Evolutionary conservation across 2,113 vertebrate genomes (phyloP).

Genomic region (Megalops atlanticus): DNA sequence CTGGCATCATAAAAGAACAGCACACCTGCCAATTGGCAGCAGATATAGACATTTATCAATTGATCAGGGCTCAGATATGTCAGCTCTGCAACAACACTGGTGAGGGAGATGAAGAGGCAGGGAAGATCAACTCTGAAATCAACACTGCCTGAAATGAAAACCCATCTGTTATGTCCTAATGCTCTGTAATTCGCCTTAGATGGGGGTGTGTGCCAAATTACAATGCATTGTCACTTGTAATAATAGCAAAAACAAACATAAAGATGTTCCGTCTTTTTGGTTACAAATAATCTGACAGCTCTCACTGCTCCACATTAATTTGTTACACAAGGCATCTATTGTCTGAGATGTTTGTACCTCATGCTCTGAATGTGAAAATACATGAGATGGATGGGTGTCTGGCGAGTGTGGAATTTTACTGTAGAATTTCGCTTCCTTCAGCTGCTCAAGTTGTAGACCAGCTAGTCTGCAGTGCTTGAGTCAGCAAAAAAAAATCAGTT

Average conservation of each 20-base stretch:
- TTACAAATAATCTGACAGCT: neutral
- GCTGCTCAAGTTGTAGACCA: neutral
- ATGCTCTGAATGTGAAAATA: neutral
- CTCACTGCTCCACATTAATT: neutral
- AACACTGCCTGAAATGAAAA: neutral
- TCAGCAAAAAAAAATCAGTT: neutral
- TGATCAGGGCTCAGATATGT: neutral
- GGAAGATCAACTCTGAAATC: neutral
- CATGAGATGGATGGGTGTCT: neutral
- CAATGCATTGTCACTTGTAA: neutral
- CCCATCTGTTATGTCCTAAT: neutral
- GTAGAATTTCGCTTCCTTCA: neutral
- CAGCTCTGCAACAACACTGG: neutral
- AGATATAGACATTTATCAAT: neutral
- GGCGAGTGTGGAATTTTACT: no score
- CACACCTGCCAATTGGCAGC: slow-evolving; percentile 15
- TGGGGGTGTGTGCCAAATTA: neutral
- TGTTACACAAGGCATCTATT: neutral
- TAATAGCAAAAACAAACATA: neutral
- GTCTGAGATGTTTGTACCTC: neutral
- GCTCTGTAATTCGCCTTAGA: neutral
- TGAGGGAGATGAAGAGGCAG: no score
- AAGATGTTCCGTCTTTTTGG: neutral
- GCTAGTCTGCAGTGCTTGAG: neutral
- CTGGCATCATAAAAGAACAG: neutral